phyloP scores from a whole-genome alignment of 2,888 invertebrate genomes.

The Endotricha flammealis region DNA sequence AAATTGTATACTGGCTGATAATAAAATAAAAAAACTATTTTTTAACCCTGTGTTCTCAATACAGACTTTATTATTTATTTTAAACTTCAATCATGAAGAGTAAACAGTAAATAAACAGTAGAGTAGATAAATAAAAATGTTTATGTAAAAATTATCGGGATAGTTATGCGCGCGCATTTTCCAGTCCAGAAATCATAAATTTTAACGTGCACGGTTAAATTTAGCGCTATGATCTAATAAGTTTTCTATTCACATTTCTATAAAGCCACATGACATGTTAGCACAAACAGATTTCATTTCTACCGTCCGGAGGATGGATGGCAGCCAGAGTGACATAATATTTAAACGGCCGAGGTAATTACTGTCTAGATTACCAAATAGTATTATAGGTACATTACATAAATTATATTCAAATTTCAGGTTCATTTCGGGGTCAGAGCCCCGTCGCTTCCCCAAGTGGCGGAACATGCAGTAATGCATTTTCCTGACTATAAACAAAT shows the following conservation, averaged over 20 bases:
- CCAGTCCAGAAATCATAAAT: constrained; percentile 35
- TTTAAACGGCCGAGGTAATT: background rate
- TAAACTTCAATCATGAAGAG: no score
- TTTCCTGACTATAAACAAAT: no score
- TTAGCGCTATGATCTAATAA: constrained; percentile 33
- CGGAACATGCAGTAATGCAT: no score
- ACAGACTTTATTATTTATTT: no score
- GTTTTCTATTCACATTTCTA: constrained; percentile 21
- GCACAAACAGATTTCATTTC: constrained; percentile 19
- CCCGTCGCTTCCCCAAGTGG: no score
- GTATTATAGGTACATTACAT: no score
- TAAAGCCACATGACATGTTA: constrained; percentile 20
- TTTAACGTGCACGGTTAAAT: constrained; percentile 35
- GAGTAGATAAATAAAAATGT: background rate
- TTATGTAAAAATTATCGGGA: background rate
- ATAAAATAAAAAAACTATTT: no score
- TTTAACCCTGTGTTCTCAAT: no score
- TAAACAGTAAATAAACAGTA: background rate
- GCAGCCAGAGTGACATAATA: constrained; percentile 10
- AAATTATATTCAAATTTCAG: no score
- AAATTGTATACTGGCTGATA: no score
- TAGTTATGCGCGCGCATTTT: constrained; percentile 25
- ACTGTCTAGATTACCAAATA: no score
- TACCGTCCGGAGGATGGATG: constrained; percentile 10
- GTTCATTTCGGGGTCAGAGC: no score